These are phyloP conservation scores for Argentina silus DNA, from an alignment of 2,797 vertebrate genomes.

Conservation along the genomic window DNA sequence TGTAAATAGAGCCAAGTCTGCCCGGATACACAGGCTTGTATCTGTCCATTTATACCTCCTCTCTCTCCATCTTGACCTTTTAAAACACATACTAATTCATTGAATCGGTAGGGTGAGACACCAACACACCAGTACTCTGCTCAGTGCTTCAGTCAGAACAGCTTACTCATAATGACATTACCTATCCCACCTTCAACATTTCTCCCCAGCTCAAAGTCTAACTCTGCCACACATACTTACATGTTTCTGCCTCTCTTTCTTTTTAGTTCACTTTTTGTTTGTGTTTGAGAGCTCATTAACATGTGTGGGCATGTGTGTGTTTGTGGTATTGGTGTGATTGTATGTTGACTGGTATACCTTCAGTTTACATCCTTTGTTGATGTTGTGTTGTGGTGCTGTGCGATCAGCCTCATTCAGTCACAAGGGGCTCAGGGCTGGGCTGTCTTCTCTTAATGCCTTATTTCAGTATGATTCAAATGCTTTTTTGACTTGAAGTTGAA, in stretches of 20 bases:
- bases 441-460: conserved; percentile 87
- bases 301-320: conserved; percentile 73
- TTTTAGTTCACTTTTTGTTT: conserved; percentile 32
- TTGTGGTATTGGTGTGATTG: conserved; percentile 67
- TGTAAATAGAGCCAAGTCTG: conserved; percentile 52
- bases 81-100: not conserved
- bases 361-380: conserved; percentile 58
- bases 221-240: not conserved
- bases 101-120: not conserved
- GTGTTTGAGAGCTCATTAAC: conserved; percentile 63
- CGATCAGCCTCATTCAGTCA: conserved; percentile 60
- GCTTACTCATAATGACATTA: not conserved
- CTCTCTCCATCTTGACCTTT: conserved; percentile 12
- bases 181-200: not conserved
- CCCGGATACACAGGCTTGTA: conserved; percentile 52
- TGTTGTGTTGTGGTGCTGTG: conserved; percentile 67
- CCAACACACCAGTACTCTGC: no score
- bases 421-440: conserved; percentile 82
- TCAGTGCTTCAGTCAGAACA: not conserved
- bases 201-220: conserved; percentile 14
- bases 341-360: conserved; percentile 51
- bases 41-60: conserved; percentile 32
- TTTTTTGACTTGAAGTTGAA: conserved; percentile 85
- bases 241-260: conserved; percentile 10
- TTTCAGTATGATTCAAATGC: conserved; percentile 83